Conservation (phyloP, 2,888 invertebrate species). For the Galerucella nymphaeae region DNA sequence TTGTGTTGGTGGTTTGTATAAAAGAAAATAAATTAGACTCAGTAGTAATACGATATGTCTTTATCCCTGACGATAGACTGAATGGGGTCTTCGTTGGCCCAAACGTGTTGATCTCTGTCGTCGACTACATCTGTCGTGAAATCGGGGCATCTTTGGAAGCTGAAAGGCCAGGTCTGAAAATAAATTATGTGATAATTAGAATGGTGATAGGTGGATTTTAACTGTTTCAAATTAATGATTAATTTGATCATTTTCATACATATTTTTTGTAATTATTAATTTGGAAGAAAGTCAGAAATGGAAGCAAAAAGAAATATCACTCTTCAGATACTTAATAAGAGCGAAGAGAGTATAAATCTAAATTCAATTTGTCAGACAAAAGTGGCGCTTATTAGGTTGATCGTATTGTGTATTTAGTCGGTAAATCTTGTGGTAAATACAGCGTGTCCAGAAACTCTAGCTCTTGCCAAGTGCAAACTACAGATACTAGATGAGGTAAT, state of each 20-base stretch:
- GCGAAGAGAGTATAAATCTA: too few relatives aligned
- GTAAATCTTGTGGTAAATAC: too few relatives aligned
- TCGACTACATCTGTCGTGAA: constrained; percentile 67
- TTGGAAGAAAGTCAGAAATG: not conserved
- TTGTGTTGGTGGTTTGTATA: constrained; percentile 6
- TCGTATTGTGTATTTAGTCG: too few relatives aligned
- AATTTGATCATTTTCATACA: constrained; percentile 2
- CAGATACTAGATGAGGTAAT: too few relatives aligned
- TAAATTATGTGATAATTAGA: constrained; percentile 39
- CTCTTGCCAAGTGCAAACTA: too few relatives aligned
- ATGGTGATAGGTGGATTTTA: constrained; percentile 32
- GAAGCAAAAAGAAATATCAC: not conserved
- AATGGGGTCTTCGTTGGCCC: constrained; percentile 54
- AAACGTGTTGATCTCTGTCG: constrained; percentile 53
- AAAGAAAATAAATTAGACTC: constrained; percentile 45
- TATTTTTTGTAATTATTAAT: not conserved
- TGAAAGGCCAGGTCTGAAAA: constrained; percentile 85
- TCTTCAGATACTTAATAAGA: too few relatives aligned
- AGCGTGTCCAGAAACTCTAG: too few relatives aligned
- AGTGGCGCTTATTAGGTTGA: too few relatives aligned
- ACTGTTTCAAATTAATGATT: constrained; percentile 28
- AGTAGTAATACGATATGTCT: constrained; percentile 62
- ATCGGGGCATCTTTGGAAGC: constrained; percentile 71
- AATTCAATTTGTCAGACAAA: too few relatives aligned
- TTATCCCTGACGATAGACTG: constrained; percentile 61